Conservation (phyloP, 1,140 invertebrate species). For the Brachionus rubens region DNA sequence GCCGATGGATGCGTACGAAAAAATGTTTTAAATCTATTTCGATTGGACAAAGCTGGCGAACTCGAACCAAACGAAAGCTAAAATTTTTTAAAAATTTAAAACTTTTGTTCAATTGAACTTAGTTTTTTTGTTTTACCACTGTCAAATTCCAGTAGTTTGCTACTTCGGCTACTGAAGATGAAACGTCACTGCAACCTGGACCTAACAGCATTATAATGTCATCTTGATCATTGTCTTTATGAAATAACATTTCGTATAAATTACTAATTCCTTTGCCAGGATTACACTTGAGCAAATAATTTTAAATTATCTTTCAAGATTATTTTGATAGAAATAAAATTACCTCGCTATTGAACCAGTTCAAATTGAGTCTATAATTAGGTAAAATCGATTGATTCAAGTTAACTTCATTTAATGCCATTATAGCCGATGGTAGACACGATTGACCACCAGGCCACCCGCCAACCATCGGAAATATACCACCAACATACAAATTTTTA, state of each 20-base stretch:
- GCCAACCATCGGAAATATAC: constrained; percentile 93
- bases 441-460: constrained; percentile 68
- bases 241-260: constrained; percentile 97
- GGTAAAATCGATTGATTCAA: constrained; percentile 78
- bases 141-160: constrained; percentile 99
- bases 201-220: constrained; percentile 86
- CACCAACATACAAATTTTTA: constrained; percentile 81
- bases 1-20: constrained; percentile 98
- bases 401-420: constrained; percentile 95
- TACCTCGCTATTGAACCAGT: constrained; percentile 96
- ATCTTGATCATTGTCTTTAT: constrained; percentile 62
- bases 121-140: constrained; percentile 70
- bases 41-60: constrained; percentile 93
- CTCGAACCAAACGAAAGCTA: constrained; percentile 96
- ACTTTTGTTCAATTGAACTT: neutral
- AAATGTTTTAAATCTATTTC: constrained; percentile 90
- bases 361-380: constrained; percentile 82
- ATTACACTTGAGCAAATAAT: constrained; percentile 75
- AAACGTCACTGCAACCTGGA: constrained; percentile 92
- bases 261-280: constrained; percentile 93
- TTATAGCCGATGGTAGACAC: constrained; percentile 74
- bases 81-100: constrained; percentile 41
- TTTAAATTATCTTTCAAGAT: constrained; percentile 2
- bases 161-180: constrained; percentile 95
- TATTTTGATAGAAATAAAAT: constrained; percentile 50